Percentiles rank a stretch among this genome's conserved stretches.
phyloP scores from a whole-genome alignment of 2,113 vertebrate species.

The Apus apus region DNA sequence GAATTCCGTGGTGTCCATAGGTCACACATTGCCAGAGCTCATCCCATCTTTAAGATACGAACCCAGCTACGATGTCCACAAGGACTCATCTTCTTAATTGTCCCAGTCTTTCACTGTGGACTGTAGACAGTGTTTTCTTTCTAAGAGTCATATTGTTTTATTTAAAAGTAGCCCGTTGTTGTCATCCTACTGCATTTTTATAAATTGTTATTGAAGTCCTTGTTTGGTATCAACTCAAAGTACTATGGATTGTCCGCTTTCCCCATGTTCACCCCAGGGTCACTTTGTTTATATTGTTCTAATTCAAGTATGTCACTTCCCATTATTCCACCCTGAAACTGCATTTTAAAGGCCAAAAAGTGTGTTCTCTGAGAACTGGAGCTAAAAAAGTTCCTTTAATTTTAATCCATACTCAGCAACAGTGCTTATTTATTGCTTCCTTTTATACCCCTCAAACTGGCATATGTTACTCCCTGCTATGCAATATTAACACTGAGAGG shows the following conservation, averaged over 20 bases:
- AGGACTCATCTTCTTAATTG: neutral
- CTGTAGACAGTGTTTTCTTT: neutral
- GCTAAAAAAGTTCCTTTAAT: conserved; percentile 12
- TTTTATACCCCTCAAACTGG: neutral
- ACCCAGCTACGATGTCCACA: neutral
- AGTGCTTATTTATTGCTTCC: neutral
- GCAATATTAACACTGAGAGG: neutral
- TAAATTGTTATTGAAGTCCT: neutral
- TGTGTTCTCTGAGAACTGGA: neutral
- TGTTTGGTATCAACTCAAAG: neutral
- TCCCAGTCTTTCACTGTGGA: neutral
- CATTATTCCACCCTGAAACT: neutral
- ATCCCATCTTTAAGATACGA: neutral
- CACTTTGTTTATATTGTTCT: conserved; percentile 17
- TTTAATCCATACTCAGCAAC: neutral
- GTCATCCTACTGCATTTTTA: conserved; percentile 8
- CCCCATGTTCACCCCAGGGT: neutral
- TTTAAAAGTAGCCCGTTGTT: neutral
- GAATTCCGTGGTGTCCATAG: neutral
- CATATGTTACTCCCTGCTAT: neutral
- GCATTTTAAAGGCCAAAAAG: neutral
- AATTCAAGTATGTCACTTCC: neutral
- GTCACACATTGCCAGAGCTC: neutral
- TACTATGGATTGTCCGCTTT: neutral
- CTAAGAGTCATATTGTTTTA: neutral